phyloP scores from a whole-genome alignment of 1,140 invertebrate species.

The Drosophila teissieri region DNA sequence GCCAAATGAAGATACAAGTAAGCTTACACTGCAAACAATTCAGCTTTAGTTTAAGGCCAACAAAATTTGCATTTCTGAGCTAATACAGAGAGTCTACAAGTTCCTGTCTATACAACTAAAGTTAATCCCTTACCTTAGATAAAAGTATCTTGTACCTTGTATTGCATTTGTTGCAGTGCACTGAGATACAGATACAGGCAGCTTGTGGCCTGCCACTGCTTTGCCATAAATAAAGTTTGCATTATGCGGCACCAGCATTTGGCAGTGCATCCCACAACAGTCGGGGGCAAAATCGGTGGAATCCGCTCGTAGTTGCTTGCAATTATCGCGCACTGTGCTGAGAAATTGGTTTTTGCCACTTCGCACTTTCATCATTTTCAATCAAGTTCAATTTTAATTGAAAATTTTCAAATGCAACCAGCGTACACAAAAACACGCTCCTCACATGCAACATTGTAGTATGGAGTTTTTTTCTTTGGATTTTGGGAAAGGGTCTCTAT shows the following conservation, averaged over 20 bases:
- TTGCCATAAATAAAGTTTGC: conserved; percentile 78
- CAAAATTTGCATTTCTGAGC: neutral
- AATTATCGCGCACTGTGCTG: conserved; percentile 81
- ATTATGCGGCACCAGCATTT: conserved; percentile 76
- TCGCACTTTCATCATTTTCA: conserved; percentile 82
- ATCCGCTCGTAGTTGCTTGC: conserved; percentile 43
- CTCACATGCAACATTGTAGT: conserved; percentile 42
- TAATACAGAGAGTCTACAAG: too few relatives aligned
- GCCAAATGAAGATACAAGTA: conserved; percentile 51
- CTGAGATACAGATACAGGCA: conserved; percentile 26
- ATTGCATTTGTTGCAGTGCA: neutral
- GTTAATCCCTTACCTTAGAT: too few relatives aligned
- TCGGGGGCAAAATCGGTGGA: conserved; percentile 14
- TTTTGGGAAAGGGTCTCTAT: neutral
- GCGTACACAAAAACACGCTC: conserved; percentile 34
- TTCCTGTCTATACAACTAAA: too few relatives aligned
- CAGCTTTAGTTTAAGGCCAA: neutral
- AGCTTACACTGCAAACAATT: conserved; percentile 4
- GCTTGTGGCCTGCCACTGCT: conserved; percentile 61
- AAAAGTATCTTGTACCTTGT: neutral
- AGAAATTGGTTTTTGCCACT: conserved; percentile 83
- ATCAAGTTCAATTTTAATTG: conserved; percentile 83
- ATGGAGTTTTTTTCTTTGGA: neutral
- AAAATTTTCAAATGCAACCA: conserved; percentile 66
- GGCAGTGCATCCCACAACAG: conserved; percentile 80